Evolutionary conservation across 2,888 invertebrate species (phyloP), one percentile per base, ranked within the genome.

Genomic region (Mystacides longicornis): DNA sequence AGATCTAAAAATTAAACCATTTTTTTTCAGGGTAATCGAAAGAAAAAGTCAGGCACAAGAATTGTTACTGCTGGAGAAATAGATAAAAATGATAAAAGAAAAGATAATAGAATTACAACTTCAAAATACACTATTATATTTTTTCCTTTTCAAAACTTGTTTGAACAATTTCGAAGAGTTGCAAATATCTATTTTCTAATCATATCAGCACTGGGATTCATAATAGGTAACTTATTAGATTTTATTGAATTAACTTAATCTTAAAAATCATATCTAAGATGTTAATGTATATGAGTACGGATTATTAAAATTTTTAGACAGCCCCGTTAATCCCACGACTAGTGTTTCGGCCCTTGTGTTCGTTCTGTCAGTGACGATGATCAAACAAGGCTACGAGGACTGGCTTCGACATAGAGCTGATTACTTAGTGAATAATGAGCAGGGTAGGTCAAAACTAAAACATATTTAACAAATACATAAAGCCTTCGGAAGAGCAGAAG

Each of bases 301-400:
- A n/a, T n/a, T n/a, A n/a, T n/a, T n/a, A n/a, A n/a, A n/a, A n/a
- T 22, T 49, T 42, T 16, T 68, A 82, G 82, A 81, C 60, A 86
- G 87, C 64, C 89, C 91, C 1, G 86, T 92, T n/a, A 87, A 86
- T 1, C 88, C 90, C 0, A 65, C 81, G 63, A 89, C 91, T 11
- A 89, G 86, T 63, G 76, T 87, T 54, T 68, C 85, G 1, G 92
- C 92, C 0, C 70, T 93, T 1, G 72, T 81, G 9, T 89, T 91
- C 69, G 89, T 93, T 64, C 84, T 92, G 55, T 62, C 81, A 2
- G 86, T 89, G 54, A 89, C 90, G 0, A 84, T 86, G 1, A 74
- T 83, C 21, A 91, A 91, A 68, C 89, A 89, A 70, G 91, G 86
- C 7, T 92, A 90, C 72, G 93, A 93, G 72, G 92, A 93, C 69